Base-by-base conservation (phyloP, 2,113 vertebrate genomes). In the Passer domesticus region DNA sequence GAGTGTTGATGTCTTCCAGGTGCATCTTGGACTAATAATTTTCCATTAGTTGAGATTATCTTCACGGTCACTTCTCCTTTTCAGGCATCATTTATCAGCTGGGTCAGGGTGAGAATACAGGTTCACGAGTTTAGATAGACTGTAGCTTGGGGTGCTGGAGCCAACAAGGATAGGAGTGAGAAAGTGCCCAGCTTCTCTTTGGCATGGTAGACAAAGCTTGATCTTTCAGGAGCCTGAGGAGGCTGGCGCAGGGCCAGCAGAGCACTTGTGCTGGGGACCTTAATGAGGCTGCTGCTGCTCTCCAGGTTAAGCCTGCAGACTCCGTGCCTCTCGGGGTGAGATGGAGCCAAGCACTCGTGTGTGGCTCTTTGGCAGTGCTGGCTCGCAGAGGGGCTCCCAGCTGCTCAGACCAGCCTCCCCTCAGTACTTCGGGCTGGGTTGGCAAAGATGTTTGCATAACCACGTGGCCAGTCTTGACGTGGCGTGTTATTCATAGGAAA, bases 391-490 rank as follows among this genome's bases (percentile, higher is more conserved):
- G 52, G 33, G 16, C 12, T 74, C n/a, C 64, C 52, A 56, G 69
- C 44, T 43, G 41, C 73, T 66, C 59, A 4, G 37, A 17, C 41
- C 37, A 28, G 47, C 41, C 33, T 79, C 6, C 18, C 24, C 25
- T 23, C 10, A 3, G 3, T 23, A 2, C 27, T 27, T 7, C 2
- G 28, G 37, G 50, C 69, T 59, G 39, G 30, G 13, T 0, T 69
- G 52, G 68, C 31, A 10, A n/a, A 84, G 55, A 18, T 13, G 1
- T 49, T 70, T 55, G 12, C 2, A 1, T 44, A 44, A 56, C 35
- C 3, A 0, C 1, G 3, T 0, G 1, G 46, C 59, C 37, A 17
- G 3, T 28, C 28, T 35, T 22, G 37, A 35, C 9, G 8, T 55
- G 15, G 13, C 10, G 3, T 15, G 13, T 85, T 64, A 53, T 6